Evolutionary conservation across 35 echinoderm and acorn worm genomes (phyloP).

Genomic region (Chiridota heheva): DNA sequence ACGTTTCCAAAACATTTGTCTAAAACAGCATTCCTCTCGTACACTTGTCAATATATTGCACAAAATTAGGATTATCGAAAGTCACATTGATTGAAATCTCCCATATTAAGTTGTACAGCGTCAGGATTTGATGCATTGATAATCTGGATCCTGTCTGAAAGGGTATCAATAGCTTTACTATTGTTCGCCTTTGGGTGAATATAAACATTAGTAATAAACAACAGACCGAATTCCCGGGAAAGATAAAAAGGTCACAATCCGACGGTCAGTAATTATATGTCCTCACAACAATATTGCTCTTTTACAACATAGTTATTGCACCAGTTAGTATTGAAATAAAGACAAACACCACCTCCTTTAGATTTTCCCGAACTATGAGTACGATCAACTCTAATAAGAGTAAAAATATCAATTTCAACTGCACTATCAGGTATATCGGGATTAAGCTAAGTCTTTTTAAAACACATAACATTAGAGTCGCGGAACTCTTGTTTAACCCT

Average conservation of each 20-base stretch:
- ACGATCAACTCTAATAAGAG: neutral
- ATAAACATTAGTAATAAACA: neutral
- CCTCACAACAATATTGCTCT: neutral
- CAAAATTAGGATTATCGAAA: neutral
- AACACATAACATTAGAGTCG: slow-evolving; percentile 8
- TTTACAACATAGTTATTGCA: neutral
- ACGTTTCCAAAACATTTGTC: slow-evolving; percentile 36
- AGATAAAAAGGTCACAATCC: neutral
- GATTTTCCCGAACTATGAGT: neutral
- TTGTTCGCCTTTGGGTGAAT: neutral
- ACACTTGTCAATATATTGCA: slow-evolving; percentile 13
- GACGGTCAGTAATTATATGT: neutral
- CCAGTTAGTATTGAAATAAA: neutral
- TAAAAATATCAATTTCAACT: neutral
- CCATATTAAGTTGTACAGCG: neutral
- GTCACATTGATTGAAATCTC: no score
- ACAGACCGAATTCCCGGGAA: neutral
- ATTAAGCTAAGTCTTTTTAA: slow-evolving; percentile 30
- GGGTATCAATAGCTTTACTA: neutral
- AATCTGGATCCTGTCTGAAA: neutral
- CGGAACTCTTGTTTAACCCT: neutral
- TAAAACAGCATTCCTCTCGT: slow-evolving; percentile 5
- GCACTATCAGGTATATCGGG: neutral
- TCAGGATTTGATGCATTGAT: neutral
- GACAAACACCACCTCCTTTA: neutral